Evolutionary conservation across 1,140 invertebrate genomes (phyloP).

Genomic region (Calycopis cecrops): DNA sequence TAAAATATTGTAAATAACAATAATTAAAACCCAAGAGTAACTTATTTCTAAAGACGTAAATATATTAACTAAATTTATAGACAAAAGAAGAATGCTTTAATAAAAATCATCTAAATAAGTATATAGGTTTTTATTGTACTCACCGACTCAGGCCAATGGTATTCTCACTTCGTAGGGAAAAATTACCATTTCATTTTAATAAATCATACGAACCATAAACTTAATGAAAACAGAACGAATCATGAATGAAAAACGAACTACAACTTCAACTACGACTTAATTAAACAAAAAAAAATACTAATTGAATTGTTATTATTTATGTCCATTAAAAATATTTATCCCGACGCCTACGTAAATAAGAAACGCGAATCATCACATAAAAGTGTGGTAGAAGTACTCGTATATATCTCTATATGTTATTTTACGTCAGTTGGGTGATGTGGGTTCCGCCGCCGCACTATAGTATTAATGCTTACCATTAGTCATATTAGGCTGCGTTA

Average conservation of each 20-base stretch:
- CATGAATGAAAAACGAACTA: background rate
- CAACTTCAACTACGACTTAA: slow-evolving; percentile 2
- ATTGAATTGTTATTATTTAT: background rate
- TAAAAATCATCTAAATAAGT: no score
- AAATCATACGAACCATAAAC: slow-evolving; percentile 8
- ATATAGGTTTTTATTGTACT: background rate
- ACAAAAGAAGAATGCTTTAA: no score
- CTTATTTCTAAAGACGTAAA: no score
- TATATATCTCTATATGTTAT: background rate
- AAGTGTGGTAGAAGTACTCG: slow-evolving; percentile 28
- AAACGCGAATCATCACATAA: slow-evolving; percentile 56
- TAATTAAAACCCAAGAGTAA: no score
- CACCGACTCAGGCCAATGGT: background rate
- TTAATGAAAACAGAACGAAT: background rate
- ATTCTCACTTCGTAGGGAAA: background rate
- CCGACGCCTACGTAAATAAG: slow-evolving; percentile 41
- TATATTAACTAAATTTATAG: no score
- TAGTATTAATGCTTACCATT: slow-evolving; percentile 57
- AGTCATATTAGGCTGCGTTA: slow-evolving; percentile 48
- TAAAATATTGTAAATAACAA: no score
- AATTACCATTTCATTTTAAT: slow-evolving; percentile 5
- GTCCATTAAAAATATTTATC: background rate
- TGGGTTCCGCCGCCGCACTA: slow-evolving; percentile 22
- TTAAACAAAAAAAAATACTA: no score
- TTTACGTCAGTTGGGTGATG: background rate